Conservation (phyloP, 2,888 invertebrate genomes). For the Nomada hirtipes region DNA sequence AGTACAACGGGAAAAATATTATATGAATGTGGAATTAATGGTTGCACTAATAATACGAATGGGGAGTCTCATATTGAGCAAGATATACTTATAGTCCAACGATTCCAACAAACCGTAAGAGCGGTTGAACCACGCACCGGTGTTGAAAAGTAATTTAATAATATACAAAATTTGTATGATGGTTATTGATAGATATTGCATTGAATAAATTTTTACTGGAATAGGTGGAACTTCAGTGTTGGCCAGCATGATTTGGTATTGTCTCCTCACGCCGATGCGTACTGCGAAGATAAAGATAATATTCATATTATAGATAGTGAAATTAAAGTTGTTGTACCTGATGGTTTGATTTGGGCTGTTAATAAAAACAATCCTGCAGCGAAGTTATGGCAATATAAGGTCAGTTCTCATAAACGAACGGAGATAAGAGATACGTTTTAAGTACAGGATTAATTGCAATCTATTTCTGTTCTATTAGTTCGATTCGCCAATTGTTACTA, state of each 20-base stretch:
- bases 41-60: conserved; percentile 90
- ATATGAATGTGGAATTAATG: conserved; percentile 91
- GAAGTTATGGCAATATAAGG: conserved; percentile 92
- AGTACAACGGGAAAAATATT: conserved; percentile 89
- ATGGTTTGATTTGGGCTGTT: conserved; percentile 90
- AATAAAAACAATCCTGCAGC: conserved; percentile 86
- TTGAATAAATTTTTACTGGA: conserved; percentile 18
- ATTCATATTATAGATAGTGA: conserved; percentile 83
- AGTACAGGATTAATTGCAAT: conserved; percentile 23
- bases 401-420: conserved; percentile 77
- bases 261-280: conserved; percentile 82
- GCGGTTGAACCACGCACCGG: conserved; percentile 95
- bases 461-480: conserved; percentile 85
- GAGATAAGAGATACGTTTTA: neutral
- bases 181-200: neutral
- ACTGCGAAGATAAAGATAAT: conserved; percentile 83
- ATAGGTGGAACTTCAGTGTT: conserved; percentile 97
- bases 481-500: conserved; percentile 93
- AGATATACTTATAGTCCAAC: conserved; percentile 91
- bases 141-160: conserved; percentile 88
- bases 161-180: conserved; percentile 23
- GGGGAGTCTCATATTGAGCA: conserved; percentile 83
- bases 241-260: conserved; percentile 93
- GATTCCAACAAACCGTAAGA: conserved; percentile 94
- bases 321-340: conserved; percentile 89